Conservation (phyloP, 2,113 vertebrate genomes). For the Poeciliopsis occidentalis region DNA sequence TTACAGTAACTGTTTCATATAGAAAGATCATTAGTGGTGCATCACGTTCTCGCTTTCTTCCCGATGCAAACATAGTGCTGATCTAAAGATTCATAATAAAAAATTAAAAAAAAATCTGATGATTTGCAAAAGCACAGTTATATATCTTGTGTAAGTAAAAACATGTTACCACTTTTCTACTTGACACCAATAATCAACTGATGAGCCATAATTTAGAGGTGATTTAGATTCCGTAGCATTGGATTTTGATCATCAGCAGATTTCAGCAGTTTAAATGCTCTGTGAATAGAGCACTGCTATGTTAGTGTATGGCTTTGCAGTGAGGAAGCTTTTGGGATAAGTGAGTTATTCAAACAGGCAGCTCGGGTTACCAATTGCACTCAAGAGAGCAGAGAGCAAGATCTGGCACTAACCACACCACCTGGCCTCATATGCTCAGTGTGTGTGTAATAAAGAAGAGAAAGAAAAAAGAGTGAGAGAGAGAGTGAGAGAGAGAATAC, state of each 20-base stretch:
- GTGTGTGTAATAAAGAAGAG: constrained; percentile 1
- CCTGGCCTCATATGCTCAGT: constrained; percentile 48
- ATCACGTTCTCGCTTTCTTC: not conserved
- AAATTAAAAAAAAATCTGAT: not conserved
- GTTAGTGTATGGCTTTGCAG: constrained; percentile 37
- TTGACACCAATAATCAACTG: not conserved
- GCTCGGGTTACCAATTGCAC: constrained; percentile 76
- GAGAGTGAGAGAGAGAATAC: not conserved
- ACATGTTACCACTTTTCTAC: not conserved
- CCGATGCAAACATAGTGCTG: not conserved
- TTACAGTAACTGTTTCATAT: not conserved
- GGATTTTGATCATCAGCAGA: constrained; percentile 36
- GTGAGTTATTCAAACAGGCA: constrained; percentile 72
- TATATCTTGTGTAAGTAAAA: not conserved
- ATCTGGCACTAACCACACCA: constrained; percentile 69
- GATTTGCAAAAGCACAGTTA: not conserved
- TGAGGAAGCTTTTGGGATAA: constrained; percentile 68
- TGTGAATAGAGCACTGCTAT: constrained; percentile 57
- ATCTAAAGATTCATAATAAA: not conserved
- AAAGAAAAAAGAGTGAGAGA: not conserved
- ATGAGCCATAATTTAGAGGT: not conserved
- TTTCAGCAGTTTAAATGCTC: constrained; percentile 36
- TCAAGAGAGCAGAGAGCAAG: constrained; percentile 71
- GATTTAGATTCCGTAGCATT: constrained; percentile 22
- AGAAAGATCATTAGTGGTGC: not conserved